phyloP scores from a whole-genome alignment of 2,888 invertebrate species.

The Drosophila robusta region DNA sequence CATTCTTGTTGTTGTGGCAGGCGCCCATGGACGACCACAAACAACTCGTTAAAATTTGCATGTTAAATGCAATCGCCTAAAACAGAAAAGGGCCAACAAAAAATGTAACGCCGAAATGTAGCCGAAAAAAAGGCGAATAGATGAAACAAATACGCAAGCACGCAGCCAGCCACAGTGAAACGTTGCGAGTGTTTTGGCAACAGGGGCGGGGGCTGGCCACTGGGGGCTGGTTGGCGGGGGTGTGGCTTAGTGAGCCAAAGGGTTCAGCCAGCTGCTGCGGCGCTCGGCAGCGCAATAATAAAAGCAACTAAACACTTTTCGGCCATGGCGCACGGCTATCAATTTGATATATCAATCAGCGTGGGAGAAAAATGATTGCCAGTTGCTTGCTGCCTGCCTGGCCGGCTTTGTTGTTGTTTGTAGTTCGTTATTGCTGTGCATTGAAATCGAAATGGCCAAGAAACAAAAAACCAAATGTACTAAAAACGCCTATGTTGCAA shows the following conservation, averaged over 20 bases:
- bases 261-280: slow-evolving; percentile 28
- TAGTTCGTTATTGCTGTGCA: slow-evolving; percentile 53
- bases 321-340: slow-evolving; percentile 59
- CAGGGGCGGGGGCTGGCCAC: not conserved
- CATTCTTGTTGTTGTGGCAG: slow-evolving; percentile 44
- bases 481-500: not conserved
- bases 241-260: slow-evolving; percentile 6
- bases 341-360: slow-evolving; percentile 77
- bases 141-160: slow-evolving; percentile 21
- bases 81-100: slow-evolving; percentile 37
- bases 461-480: not conserved
- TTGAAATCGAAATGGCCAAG: slow-evolving; percentile 28
- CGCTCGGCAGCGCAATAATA: slow-evolving; percentile 22
- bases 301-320: slow-evolving; percentile 54
- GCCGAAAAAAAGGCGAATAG: slow-evolving; percentile 17
- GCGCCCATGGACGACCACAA: slow-evolving; percentile 68
- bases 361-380: slow-evolving; percentile 55
- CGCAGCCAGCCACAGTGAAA: slow-evolving; percentile 15
- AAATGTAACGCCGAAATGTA: slow-evolving; percentile 8
- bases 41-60: slow-evolving; percentile 78
- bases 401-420: slow-evolving; percentile 36
- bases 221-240: not conserved
- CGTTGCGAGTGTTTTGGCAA: slow-evolving; percentile 8
- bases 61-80: slow-evolving; percentile 75
- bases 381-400: slow-evolving; percentile 12